phyloP scores from a whole-genome alignment of 2,797 vertebrate species.

The Eleutherodactylus coqui region DNA sequence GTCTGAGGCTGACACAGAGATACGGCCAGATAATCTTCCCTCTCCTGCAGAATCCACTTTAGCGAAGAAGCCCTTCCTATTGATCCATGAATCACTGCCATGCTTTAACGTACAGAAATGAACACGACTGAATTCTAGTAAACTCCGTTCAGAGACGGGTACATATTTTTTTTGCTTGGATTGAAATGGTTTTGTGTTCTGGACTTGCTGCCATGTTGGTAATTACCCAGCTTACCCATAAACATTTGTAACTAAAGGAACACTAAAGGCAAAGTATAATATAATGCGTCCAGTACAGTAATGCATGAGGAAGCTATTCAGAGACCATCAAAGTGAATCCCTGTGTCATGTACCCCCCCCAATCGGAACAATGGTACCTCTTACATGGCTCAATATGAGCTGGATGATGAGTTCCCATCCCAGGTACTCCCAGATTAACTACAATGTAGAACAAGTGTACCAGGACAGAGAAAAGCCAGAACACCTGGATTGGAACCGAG shows the following conservation, averaged over 20 bases:
- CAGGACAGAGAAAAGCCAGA: too few species aligned
- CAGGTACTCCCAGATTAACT: too few species aligned
- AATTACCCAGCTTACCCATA: background rate
- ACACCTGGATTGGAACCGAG: too few species aligned
- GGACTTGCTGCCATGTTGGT: background rate
- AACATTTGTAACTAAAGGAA: background rate
- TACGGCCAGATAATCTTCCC: slow-evolving; percentile 35
- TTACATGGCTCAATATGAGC: too few species aligned
- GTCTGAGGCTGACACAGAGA: slow-evolving; percentile 35
- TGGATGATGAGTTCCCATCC: too few species aligned
- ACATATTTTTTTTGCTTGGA: background rate
- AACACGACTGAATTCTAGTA: slow-evolving; percentile 4
- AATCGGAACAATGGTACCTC: too few species aligned
- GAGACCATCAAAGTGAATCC: too few species aligned
- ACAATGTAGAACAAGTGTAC: too few species aligned
- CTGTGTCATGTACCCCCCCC: too few species aligned
- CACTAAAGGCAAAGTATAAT: too few species aligned
- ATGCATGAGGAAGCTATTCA: too few species aligned
- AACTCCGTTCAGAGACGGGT: background rate
- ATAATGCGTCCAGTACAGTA: too few species aligned
- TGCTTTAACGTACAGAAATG: slow-evolving; percentile 13
- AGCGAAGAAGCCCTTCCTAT: slow-evolving; percentile 16
- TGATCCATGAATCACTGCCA: slow-evolving; percentile 30
- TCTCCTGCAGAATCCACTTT: slow-evolving; percentile 37
- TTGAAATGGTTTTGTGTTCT: background rate